Conservation (phyloP, 2,888 invertebrate species). For the Gymnosoma rotundatum region DNA sequence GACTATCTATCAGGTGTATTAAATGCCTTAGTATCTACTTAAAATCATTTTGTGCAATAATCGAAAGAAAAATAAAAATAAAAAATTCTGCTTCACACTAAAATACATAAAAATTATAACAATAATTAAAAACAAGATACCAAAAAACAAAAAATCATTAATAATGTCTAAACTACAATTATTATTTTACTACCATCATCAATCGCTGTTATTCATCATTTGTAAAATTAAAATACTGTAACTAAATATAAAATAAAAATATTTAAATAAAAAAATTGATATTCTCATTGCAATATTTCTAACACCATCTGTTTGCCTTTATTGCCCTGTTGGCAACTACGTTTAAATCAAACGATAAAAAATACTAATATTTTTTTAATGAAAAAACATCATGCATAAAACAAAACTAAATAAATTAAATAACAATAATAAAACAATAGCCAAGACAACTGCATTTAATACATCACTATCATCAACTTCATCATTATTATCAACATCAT, state of each 20-base stretch:
- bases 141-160: constrained; percentile 22
- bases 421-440: constrained; percentile 53
- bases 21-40: too few species aligned
- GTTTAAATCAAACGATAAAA: not conserved
- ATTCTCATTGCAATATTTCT: constrained; percentile 29
- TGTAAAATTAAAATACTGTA: constrained; percentile 43
- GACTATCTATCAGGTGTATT: not conserved
- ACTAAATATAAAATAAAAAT: constrained; percentile 26
- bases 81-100: too few species aligned
- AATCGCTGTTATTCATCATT: constrained; percentile 46
- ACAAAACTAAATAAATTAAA: constrained; percentile 58
- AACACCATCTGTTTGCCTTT: constrained; percentile 23
- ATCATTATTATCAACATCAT: constrained; percentile 67
- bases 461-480: constrained; percentile 67
- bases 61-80: too few species aligned
- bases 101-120: not conserved
- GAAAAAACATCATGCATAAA: constrained; percentile 66
- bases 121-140: constrained; percentile 5
- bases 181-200: constrained; percentile 41
- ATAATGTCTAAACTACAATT: constrained; percentile 62
- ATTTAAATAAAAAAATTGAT: constrained; percentile 9
- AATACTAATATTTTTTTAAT: constrained; percentile 2
- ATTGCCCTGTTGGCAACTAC: constrained; percentile 5
- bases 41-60: too few species aligned
- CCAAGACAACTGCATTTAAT: constrained; percentile 73